phyloP scores from a whole-genome alignment of 2,888 invertebrate genomes.

The Aradus depressus region DNA sequence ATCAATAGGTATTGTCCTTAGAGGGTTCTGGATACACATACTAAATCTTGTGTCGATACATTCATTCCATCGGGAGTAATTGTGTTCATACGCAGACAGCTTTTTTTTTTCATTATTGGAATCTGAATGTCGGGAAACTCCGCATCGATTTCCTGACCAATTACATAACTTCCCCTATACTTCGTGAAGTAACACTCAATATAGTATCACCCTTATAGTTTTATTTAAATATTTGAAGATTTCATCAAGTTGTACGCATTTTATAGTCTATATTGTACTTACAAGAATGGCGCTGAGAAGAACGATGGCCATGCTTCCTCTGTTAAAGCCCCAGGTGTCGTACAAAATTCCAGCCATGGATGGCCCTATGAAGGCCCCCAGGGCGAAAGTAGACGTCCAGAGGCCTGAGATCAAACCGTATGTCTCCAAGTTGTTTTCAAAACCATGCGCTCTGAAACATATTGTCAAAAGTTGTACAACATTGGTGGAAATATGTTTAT shows the following conservation, averaged over 20 bases:
- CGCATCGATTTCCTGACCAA: too few relatives aligned
- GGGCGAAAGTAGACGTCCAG: constrained; percentile 81
- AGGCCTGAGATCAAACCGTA: constrained; percentile 81
- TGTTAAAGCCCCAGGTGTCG: constrained; percentile 59
- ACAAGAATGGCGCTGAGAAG: constrained; percentile 54
- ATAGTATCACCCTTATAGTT: too few relatives aligned
- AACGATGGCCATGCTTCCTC: constrained; percentile 59
- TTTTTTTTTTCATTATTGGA: too few relatives aligned
- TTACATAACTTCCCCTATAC: too few relatives aligned
- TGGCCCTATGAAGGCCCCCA: constrained; percentile 78
- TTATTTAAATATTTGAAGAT: too few relatives aligned
- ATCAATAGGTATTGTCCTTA: too few relatives aligned
- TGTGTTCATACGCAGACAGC: too few relatives aligned
- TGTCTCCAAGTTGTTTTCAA: constrained; percentile 75
- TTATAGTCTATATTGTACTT: constrained; percentile 34
- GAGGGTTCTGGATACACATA: too few relatives aligned
- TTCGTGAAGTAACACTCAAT: too few relatives aligned
- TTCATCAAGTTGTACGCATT: not conserved
- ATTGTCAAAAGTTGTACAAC: not conserved
- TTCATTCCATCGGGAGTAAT: too few relatives aligned
- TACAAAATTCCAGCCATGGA: constrained; percentile 61
- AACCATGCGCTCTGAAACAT: constrained; percentile 50
- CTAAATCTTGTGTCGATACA: too few relatives aligned
- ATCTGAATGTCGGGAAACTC: too few relatives aligned
- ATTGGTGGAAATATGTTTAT: not conserved